Percentiles rank a stretch among this genome's conserved stretches.
Evolutionary conservation across 2,797 vertebrate genomes (phyloP).

Genomic region (Cygnus olor): DNA sequence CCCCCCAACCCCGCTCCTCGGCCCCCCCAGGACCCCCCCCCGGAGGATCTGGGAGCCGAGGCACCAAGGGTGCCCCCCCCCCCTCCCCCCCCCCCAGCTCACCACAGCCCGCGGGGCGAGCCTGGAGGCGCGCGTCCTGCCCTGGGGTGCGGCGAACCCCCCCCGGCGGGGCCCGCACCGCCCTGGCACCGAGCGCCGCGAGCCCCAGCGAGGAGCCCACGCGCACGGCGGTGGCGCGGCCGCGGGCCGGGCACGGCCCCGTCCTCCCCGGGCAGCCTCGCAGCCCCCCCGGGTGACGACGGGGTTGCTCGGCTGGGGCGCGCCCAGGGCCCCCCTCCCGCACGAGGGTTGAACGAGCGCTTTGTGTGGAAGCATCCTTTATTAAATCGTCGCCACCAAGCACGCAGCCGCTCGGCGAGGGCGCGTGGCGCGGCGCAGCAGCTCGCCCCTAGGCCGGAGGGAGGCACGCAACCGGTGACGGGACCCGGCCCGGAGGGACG

Average conservation of each 20-base stretch:
- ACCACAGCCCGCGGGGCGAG: too few relatives aligned
- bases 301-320: neutral
- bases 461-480: constrained; percentile 60
- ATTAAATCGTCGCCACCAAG: constrained; percentile 67
- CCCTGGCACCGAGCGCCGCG: neutral
- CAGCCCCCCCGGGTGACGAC: neutral
- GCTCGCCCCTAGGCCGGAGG: constrained; percentile 57
- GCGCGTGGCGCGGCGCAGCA: constrained; percentile 53
- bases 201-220: too few relatives aligned
- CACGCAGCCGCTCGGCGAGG: constrained; percentile 67
- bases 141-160: too few relatives aligned
- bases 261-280: neutral
- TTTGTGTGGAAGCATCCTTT: constrained; percentile 64
- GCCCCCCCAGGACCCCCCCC: too few relatives aligned
- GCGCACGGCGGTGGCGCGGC: neutral
- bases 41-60: too few relatives aligned
- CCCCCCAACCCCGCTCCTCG: too few relatives aligned
- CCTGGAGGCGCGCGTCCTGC: too few relatives aligned
- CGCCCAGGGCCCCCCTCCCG: too few relatives aligned
- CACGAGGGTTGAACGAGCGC: rapidly evolving
- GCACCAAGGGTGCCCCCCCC: too few relatives aligned
- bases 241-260: neutral
- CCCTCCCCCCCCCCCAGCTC: too few relatives aligned
- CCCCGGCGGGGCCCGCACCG: neutral
- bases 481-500: neutral